Conservation (phyloP, 92 coral and sea anemone species). For the Micromussa lordhowensis region DNA sequence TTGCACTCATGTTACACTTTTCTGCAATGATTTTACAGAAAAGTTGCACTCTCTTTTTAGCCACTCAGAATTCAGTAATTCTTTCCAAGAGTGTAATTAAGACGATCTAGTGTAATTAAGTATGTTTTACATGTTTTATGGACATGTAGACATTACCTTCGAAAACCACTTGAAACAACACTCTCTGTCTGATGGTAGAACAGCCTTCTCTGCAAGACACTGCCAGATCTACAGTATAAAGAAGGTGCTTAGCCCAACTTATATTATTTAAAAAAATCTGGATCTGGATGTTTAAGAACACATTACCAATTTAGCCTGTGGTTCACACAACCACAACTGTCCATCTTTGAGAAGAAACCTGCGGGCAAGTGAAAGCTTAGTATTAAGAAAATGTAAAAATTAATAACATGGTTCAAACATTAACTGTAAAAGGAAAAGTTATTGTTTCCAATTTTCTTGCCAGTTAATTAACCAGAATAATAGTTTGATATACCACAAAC, state of each 20-base stretch:
- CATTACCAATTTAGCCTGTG: constrained; percentile 96
- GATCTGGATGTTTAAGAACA: background rate
- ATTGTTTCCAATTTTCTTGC: no score
- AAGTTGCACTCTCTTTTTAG: no score
- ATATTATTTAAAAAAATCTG: background rate
- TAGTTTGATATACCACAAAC: no score
- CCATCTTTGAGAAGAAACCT: constrained; percentile 98
- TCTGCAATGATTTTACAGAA: no score
- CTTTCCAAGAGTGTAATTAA: no score
- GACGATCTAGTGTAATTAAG: no score
- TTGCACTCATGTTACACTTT: no score
- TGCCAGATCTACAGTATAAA: constrained; percentile 82
- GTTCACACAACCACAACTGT: constrained; percentile 95
- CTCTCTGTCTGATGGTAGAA: constrained; percentile 93
- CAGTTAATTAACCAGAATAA: no score
- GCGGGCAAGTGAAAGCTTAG: background rate
- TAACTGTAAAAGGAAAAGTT: no score
- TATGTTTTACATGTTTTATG: background rate
- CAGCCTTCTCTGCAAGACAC: constrained; percentile 94
- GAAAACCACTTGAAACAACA: constrained; percentile 99
- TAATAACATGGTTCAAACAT: background rate
- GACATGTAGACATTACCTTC: constrained; percentile 70
- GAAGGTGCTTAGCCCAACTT: background rate
- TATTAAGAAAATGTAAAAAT: background rate
- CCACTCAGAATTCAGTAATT: no score